phyloP scores from a whole-genome alignment of 2,113 vertebrate genomes.

The Micromys minutus region DNA sequence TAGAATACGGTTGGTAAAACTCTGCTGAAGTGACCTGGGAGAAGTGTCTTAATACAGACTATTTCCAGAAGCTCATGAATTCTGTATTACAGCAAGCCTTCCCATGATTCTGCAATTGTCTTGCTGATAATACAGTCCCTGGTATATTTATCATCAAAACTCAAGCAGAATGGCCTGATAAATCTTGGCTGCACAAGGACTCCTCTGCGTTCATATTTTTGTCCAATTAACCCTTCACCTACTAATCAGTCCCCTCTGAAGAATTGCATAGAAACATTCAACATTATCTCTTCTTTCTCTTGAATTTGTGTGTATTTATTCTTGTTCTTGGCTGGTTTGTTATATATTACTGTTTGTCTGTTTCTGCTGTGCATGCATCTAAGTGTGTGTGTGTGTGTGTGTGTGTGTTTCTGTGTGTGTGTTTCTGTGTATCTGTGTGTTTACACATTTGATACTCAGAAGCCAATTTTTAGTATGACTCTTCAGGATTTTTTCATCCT shows the following conservation, averaged over 20 bases:
- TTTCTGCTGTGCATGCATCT: neutral
- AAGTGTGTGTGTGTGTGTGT: neutral
- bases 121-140: conserved; percentile 84
- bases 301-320: neutral
- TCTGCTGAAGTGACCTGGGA: conserved; percentile 81
- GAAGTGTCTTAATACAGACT: conserved; percentile 83
- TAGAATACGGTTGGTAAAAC: conserved; percentile 83
- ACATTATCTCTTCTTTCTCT: neutral
- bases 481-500: neutral
- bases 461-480: neutral
- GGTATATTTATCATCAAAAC: conserved; percentile 85
- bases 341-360: neutral
- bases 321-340: neutral
- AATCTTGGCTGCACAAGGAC: conserved; percentile 81
- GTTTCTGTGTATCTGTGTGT: neutral
- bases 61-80: conserved; percentile 86
- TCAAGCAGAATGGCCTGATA: conserved; percentile 81
- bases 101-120: conserved; percentile 86
- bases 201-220: conserved; percentile 76
- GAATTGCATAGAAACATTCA: neutral
- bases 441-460: neutral
- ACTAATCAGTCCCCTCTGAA: conserved; percentile 14
- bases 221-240: conserved; percentile 77
- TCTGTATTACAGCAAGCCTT: conserved; percentile 81
- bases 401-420: neutral